Conservation (phyloP, 1,140 invertebrate genomes). For the Pachyrhynchus sulphureomaculatus region DNA sequence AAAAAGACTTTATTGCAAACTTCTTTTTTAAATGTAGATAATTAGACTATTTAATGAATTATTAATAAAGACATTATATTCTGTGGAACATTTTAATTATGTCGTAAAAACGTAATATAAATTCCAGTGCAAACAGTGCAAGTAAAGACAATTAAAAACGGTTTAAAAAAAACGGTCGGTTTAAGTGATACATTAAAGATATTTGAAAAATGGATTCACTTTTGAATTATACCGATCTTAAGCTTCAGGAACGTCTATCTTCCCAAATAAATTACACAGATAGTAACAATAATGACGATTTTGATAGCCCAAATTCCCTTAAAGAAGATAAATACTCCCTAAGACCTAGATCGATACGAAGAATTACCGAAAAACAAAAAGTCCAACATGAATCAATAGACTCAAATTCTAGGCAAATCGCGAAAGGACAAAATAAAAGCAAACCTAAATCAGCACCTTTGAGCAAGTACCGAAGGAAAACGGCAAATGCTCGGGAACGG, state of each 20-base stretch:
- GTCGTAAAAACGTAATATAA: too few relatives aligned
- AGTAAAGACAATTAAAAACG: not conserved
- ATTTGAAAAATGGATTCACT: slow-evolving; percentile 42
- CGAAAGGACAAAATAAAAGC: slow-evolving; percentile 42
- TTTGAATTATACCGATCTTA: slow-evolving; percentile 36
- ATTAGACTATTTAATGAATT: too few relatives aligned
- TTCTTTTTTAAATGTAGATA: too few relatives aligned
- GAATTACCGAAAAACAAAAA: slow-evolving; percentile 36
- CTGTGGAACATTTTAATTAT: too few relatives aligned
- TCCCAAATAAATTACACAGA: slow-evolving; percentile 38
- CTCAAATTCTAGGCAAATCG: slow-evolving; percentile 9
- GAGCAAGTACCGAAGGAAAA: slow-evolving; percentile 86
- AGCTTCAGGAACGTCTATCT: slow-evolving; percentile 14
- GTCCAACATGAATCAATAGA: not conserved
- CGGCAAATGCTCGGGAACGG: slow-evolving; percentile 84
- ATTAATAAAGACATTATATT: too few relatives aligned
- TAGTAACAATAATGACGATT: slow-evolving; percentile 43
- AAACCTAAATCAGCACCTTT: slow-evolving; percentile 78
- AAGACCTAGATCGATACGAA: slow-evolving; percentile 44
- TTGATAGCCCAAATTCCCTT: slow-evolving; percentile 16
- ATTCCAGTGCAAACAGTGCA: not conserved
- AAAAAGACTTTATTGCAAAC: too few relatives aligned
- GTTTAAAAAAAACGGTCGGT: too few relatives aligned
- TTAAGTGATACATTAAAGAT: too few relatives aligned
- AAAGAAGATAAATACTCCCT: slow-evolving; percentile 50